phyloP scores from a whole-genome alignment of 2,113 vertebrate genomes.

The Electrona antarctica region DNA sequence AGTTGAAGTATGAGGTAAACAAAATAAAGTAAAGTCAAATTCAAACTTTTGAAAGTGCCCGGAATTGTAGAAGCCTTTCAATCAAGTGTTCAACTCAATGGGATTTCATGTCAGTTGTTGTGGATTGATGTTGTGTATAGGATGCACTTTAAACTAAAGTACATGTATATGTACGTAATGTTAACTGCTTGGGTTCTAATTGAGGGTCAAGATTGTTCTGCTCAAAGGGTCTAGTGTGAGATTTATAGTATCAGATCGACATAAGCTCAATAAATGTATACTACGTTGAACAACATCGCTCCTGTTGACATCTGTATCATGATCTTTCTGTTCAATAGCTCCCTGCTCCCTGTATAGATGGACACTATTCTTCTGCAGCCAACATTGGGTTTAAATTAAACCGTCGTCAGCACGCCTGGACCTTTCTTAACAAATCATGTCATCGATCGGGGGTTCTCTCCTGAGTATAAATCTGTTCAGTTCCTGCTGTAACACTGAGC shows the following conservation, averaged over 20 bases:
- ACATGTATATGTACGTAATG: too few species aligned
- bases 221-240: neutral
- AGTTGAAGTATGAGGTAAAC: conserved; percentile 51
- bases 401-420: conserved; percentile 31
- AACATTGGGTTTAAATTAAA: conserved; percentile 52
- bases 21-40: conserved; percentile 45
- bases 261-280: too few species aligned
- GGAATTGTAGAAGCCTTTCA: conserved; percentile 7
- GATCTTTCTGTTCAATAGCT: conserved; percentile 16
- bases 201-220: neutral
- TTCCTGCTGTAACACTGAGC: conserved; percentile 40
- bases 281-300: too few species aligned
- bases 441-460: conserved; percentile 53
- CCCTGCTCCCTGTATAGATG: conserved; percentile 13
- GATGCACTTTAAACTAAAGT: too few species aligned
- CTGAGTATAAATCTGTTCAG: conserved; percentile 53
- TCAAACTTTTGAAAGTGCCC: neutral
- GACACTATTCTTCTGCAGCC: conserved; percentile 34
- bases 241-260: too few species aligned
- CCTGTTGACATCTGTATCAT: conserved; percentile 23
- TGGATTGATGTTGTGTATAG: neutral
- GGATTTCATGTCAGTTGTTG: neutral
- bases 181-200: conserved; percentile 20
- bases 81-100: neutral
- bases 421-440: conserved; percentile 56